Evolutionary conservation across 2,888 invertebrate genomes (phyloP), one percentile per base, ranked within the genome.

Genomic region (Coleophora deauratella): DNA sequence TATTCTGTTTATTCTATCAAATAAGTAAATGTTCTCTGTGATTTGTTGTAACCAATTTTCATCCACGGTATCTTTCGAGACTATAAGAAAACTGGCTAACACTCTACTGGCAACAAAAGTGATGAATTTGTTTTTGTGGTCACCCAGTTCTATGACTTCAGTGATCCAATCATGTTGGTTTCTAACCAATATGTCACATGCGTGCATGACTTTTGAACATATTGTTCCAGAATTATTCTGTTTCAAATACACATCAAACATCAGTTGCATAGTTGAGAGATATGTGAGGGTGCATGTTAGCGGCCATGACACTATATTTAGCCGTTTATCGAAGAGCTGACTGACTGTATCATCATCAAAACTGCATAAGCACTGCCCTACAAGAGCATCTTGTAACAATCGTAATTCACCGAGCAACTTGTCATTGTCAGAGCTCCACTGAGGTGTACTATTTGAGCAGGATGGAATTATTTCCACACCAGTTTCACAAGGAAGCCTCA

Each of bases 111-210:
- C 92, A 46, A 94, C 87, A 78, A 92, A 94, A 60, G 92, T 93
- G 44, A 95, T 88, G 67, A 92, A 95, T 62, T 91, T 91, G 82
- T 94, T 93, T 46, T 90, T 88, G 57, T 91, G 91, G 58, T 93
- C 91, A 10, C 92, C 91, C 51, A 95, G 81, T 49, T 93, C 92
- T 40, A 95, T 91, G 41, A 95, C 90, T 77, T 95, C 93, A 55
- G 94, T 93, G 47, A 95, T 91, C 66, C 95, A 90, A 58, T 93
- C 93, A 64, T 93, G 92, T 66, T 93, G 92, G 69, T 94, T 94
- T 41, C 91, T 88, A 50, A 93, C 91, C 38, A 95, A 86, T 41
- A 92, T 90, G 62, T 94, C 93, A 71, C 94, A 94, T 13, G 94
- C 90, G 54, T 91, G 91, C 77, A 92, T 91, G 37, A 96, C 89